These are phyloP conservation scores for Molothrus ater DNA, from an alignment of 2,797 vertebrate species.

Conservation along the genomic window DNA sequence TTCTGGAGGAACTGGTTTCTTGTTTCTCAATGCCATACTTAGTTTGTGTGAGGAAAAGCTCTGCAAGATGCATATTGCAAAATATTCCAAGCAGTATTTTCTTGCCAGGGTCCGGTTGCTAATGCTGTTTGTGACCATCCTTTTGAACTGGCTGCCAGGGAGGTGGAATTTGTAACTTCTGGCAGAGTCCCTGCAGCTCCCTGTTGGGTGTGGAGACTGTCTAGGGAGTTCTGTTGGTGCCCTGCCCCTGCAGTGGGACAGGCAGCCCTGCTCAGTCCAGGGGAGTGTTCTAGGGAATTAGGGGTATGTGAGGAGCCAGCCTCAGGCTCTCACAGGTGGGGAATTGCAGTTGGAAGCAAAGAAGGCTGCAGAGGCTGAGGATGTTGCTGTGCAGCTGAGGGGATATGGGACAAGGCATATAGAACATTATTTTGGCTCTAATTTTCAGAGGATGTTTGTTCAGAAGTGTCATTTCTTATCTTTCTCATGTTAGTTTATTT, in stretches of 20 bases:
- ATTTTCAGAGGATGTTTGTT: constrained; percentile 32
- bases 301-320: not conserved
- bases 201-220: not conserved
- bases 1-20: not conserved
- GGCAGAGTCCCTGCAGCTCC: not conserved
- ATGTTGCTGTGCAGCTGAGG: not conserved
- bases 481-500: not conserved
- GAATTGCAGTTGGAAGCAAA: not conserved
- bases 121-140: not conserved
- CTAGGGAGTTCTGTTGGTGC: not conserved
- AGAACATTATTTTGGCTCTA: not conserved
- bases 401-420: not conserved
- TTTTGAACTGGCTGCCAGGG: not conserved
- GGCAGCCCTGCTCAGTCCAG: not conserved
- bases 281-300: accelerated
- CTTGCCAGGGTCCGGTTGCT: not conserved
- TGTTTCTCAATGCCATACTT: not conserved
- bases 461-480: not conserved
- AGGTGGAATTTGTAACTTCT: not conserved
- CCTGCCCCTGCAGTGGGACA: accelerated
- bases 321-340: accelerated
- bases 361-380: not conserved
- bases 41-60: not conserved
- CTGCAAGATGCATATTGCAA: not conserved
- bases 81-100: not conserved